Base-by-base conservation (phyloP, 2,797 vertebrate species). In the Clarias laeviceps region DNA sequence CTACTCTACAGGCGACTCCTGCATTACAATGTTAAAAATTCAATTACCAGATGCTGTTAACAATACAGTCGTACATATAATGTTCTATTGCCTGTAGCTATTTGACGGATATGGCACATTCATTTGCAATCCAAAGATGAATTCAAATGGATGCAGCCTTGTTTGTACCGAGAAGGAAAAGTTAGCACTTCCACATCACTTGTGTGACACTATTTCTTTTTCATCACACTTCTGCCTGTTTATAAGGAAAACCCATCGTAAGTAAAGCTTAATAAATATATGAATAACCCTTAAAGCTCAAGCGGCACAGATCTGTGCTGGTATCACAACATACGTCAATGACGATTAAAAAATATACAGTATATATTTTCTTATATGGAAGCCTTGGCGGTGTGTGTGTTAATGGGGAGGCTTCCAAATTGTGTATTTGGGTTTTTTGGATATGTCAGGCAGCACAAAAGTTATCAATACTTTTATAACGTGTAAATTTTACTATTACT, bases 1-100 rank as follows among this genome's bases (percentile, higher is more conserved):
- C 85, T 86, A 90, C 87, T 72, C 57, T 57, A 12, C 76, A 59
- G 76, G 64, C 45, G 45, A 61, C 32, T n/a, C 7, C 70, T 32
- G 54, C 65, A 79, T 76, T 45, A 76, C 57, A 61, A 69, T 37
- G 18, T 29, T 74, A 65, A 65, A 11, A 84, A 80, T 62, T 83
- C 37, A 78, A 82, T 64, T 81, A 83, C n/a, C 79, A 61, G 45
- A 40, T n/a, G 37, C 24, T 80, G 62, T 56, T 45, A 40, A 82
- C 84, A 83, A 80, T 65, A 68, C 59, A 86, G 27, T 37, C 54
- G 32, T 15, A 45, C 40, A 2, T 45, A 24, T 70, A 81, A 80
- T 34, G 8, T 82, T 74, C 59, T 69, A 61, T 80, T 73, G 77
- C 77, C 40, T 50, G 18, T 27, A 14, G 73, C 34, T 54, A 54